A percentile compares a stretch with the other conserved stretches of the same genome.
Evolutionary conservation across 2,797 vertebrate genomes (phyloP).

Genomic region (Sebastes vulpes): DNA sequence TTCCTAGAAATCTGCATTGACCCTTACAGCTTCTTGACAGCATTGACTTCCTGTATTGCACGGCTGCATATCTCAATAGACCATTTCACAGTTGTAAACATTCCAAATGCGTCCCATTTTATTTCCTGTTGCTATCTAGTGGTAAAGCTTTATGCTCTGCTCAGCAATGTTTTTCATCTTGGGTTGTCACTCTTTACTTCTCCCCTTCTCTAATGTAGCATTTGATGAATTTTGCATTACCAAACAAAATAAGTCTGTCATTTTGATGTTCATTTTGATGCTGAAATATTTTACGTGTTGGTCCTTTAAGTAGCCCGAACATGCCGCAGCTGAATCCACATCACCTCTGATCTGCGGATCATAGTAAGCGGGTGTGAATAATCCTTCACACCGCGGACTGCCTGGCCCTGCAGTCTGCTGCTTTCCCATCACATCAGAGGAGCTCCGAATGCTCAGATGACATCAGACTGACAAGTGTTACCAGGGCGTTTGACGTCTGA

Average conservation of each 20-base stretch:
- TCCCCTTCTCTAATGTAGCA: neutral
- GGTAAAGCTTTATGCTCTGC: neutral
- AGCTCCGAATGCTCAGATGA: constrained; percentile 41
- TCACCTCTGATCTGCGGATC: constrained; percentile 23
- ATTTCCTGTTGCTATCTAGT: neutral
- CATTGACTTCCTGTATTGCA: neutral
- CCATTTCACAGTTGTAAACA: too few relatives aligned
- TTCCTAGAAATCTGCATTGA: neutral
- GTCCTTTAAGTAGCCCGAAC: neutral
- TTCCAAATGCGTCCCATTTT: too few relatives aligned
- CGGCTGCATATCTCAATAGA: neutral
- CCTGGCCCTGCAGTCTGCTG: constrained; percentile 20
- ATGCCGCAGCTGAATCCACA: constrained; percentile 5
- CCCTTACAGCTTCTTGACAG: neutral
- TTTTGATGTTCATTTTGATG: neutral
- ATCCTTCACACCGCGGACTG: constrained; percentile 18
- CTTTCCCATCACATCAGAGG: constrained; percentile 49
- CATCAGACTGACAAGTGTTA: constrained; percentile 72
- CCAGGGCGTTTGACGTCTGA: constrained; percentile 50
- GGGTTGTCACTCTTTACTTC: neutral
- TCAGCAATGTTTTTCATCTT: neutral
- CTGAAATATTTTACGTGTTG: neutral
- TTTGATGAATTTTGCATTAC: neutral
- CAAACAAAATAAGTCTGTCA: neutral
- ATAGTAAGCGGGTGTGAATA: constrained; percentile 36